Evolutionary conservation across 2,113 vertebrate species (phyloP).

Genomic region (Ia io): DNA sequence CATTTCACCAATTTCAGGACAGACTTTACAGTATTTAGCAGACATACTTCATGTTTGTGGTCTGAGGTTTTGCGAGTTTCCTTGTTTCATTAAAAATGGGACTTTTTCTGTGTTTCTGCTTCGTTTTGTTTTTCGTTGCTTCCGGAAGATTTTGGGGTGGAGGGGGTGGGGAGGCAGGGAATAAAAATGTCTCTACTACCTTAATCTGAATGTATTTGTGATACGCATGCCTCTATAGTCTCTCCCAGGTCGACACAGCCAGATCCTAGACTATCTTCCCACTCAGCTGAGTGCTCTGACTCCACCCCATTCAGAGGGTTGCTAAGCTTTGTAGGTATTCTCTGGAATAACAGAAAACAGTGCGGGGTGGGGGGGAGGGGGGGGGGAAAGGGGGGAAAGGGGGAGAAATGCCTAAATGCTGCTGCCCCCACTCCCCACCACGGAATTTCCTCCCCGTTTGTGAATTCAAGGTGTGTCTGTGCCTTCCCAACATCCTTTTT

Average conservation of each 20-base stretch:
- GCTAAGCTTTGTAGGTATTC: not conserved
- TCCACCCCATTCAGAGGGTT: not conserved
- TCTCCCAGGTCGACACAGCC: not conserved
- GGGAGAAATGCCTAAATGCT: not conserved
- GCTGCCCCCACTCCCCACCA: not conserved
- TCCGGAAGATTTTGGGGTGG: not conserved
- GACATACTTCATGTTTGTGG: slow-evolving; percentile 38
- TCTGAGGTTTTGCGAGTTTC: slow-evolving; percentile 53
- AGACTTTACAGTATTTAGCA: slow-evolving; percentile 16
- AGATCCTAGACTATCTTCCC: not conserved
- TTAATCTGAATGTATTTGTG: not conserved
- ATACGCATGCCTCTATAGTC: not conserved
- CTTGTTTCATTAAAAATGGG: slow-evolving; percentile 58
- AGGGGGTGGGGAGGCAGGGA: not conserved
- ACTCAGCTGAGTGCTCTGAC: fast-evolving
- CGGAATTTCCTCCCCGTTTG: not conserved
- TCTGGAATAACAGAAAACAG: not conserved
- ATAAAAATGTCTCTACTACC: not conserved
- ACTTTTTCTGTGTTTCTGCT: slow-evolving; percentile 25
- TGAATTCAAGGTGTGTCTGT: not conserved
- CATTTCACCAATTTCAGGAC: not conserved
- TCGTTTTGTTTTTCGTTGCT: not conserved
- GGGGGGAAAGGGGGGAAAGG: not conserved
- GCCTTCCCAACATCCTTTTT: not conserved
- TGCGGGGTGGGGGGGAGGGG: too few relatives aligned